Evolutionary conservation across 2,113 vertebrate genomes (phyloP).

Genomic region (Oceanites oceanicus): DNA sequence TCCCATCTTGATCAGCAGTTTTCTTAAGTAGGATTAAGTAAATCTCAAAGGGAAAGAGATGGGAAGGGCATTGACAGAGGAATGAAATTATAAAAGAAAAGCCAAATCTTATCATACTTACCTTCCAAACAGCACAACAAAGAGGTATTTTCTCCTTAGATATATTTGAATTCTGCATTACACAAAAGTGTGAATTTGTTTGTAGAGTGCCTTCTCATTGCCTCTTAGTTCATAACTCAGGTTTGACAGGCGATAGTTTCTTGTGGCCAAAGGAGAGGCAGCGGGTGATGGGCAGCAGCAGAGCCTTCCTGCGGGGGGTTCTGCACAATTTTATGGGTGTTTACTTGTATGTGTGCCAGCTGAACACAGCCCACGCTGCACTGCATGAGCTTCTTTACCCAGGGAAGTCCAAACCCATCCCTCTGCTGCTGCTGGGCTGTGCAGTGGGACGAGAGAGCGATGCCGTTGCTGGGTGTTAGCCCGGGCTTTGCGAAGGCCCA

Average conservation of each 20-base stretch:
- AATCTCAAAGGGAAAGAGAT: background rate
- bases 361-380: background rate
- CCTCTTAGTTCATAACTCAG: background rate
- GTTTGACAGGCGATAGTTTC: background rate
- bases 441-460: background rate
- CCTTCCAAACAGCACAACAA: background rate
- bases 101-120: background rate
- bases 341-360: background rate
- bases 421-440: background rate
- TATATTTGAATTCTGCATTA: background rate
- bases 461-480: too few relatives aligned
- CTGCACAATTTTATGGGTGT: background rate
- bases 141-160: background rate
- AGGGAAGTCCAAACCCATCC: background rate
- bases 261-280: background rate
- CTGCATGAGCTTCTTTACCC: fast-evolving
- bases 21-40: background rate
- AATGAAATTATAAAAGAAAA: background rate
- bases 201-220: background rate
- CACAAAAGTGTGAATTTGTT: background rate
- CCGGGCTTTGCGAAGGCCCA: background rate
- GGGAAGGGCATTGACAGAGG: background rate
- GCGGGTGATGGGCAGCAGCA: background rate
- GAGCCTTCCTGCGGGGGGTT: background rate
- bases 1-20: background rate